A percentile compares a stretch with the other conserved stretches of the same genome.
Conservation (phyloP, 2,797 vertebrate species). For the Molossus molossus region DNA sequence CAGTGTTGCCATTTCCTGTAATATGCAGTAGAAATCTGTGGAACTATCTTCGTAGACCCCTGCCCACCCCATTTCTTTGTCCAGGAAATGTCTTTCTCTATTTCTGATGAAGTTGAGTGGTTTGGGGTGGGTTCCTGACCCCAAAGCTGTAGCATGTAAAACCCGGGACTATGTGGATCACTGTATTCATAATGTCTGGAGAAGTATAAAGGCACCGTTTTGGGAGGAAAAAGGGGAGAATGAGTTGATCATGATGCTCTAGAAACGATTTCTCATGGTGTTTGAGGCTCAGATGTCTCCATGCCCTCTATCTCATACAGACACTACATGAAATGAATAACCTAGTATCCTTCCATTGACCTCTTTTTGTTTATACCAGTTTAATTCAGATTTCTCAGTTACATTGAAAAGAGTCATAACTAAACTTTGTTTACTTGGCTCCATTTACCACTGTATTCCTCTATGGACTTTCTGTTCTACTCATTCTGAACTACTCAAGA, state of each 20-base stretch:
- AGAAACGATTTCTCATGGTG: background rate
- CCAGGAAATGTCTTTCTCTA: background rate
- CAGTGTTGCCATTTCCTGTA: background rate
- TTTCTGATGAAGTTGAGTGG: background rate
- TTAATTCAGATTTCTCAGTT: slow-evolving; percentile 51
- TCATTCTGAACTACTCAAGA: background rate
- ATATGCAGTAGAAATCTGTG: background rate
- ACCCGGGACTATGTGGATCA: background rate
- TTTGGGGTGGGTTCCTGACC: background rate
- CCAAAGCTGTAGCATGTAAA: background rate
- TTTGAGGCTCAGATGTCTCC: background rate
- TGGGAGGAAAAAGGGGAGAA: background rate
- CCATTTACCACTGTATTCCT: background rate
- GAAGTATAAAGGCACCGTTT: background rate
- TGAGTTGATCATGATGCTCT: background rate
- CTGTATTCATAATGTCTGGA: background rate
- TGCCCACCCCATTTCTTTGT: background rate
- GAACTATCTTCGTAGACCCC: background rate
- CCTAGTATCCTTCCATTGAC: background rate
- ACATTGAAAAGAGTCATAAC: background rate
- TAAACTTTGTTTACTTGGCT: background rate
- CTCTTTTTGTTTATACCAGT: background rate
- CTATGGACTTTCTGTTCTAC: background rate
- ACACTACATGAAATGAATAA: background rate
- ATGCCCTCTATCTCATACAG: background rate